Evolutionary conservation across 2,113 vertebrate species (phyloP).

Genomic region (Anoplopoma fimbria): DNA sequence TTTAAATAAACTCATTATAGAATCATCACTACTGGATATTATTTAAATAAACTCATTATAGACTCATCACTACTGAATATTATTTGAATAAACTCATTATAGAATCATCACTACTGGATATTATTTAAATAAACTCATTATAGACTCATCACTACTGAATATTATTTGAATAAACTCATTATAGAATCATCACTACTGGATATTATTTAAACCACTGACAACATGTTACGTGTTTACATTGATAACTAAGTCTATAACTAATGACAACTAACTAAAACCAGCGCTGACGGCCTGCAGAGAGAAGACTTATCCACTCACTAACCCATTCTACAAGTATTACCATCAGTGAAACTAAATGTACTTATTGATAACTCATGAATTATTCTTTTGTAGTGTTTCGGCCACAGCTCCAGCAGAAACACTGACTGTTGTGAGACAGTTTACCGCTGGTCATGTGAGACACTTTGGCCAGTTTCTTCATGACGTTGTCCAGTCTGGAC

Average conservation of each 20-base stretch:
- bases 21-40: too few species aligned
- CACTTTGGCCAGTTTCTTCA: conserved; percentile 98
- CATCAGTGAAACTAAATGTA: not conserved
- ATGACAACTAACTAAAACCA: too few species aligned
- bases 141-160: too few species aligned
- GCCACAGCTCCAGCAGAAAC: not conserved
- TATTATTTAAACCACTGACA: not conserved
- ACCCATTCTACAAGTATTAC: not conserved
- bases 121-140: too few species aligned
- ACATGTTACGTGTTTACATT: too few species aligned
- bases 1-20: too few species aligned
- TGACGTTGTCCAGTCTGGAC: conserved; percentile 94
- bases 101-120: too few species aligned
- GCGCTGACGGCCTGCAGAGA: not conserved
- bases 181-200: not conserved
- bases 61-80: too few species aligned
- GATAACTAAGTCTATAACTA: too few species aligned
- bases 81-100: too few species aligned
- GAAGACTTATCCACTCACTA: not conserved
- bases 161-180: too few species aligned
- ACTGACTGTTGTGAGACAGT: conserved; percentile 39
- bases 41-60: too few species aligned
- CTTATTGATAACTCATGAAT: not conserved
- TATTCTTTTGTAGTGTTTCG: not conserved
- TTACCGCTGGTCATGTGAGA: conserved; percentile 99